Percentiles rank a stretch among this genome's conserved stretches.
phyloP scores from a whole-genome alignment of 2,888 invertebrate genomes.

The Cinara cedri region DNA sequence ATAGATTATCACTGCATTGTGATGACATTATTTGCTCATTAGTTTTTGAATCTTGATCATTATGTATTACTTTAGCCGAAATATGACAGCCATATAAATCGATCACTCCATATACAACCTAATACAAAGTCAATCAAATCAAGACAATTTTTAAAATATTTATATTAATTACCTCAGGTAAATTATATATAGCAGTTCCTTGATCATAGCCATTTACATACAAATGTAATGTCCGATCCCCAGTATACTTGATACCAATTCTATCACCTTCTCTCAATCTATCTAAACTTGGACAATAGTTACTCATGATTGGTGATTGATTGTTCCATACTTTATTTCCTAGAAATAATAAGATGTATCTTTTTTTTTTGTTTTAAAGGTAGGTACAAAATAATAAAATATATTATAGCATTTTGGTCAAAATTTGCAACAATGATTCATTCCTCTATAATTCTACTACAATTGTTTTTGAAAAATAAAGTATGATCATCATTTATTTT shows the following conservation, averaged over 20 bases:
- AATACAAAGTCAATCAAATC: conserved; percentile 63
- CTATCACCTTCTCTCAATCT: conserved; percentile 82
- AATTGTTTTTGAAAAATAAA: too few relatives aligned
- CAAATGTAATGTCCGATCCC: conserved; percentile 74
- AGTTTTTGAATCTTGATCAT: conserved; percentile 40
- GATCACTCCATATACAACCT: conserved; percentile 89
- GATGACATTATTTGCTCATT: conserved; percentile 44
- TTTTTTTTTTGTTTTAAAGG: background rate
- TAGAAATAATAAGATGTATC: conserved; percentile 58
- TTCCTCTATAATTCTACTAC: too few relatives aligned
- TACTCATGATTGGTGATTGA: conserved; percentile 71
- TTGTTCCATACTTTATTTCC: conserved; percentile 76
- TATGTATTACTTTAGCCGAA: conserved; percentile 52
- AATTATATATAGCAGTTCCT: conserved; percentile 75
- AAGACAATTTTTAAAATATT: background rate
- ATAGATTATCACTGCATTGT: conserved; percentile 46
- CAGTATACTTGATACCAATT: conserved; percentile 75
- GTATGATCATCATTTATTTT: too few relatives aligned
- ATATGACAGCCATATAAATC: conserved; percentile 80
- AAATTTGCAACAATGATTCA: too few relatives aligned
- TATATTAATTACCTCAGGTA: conserved; percentile 70
- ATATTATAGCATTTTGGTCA: too few relatives aligned
- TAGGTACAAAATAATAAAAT: background rate
- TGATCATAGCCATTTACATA: conserved; percentile 83
- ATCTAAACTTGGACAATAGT: conserved; percentile 76